A percentile compares a stretch with the other conserved stretches of the same genome.
Evolutionary conservation across 2,888 invertebrate species (phyloP).

Genomic region (Lomographa bimaculata): DNA sequence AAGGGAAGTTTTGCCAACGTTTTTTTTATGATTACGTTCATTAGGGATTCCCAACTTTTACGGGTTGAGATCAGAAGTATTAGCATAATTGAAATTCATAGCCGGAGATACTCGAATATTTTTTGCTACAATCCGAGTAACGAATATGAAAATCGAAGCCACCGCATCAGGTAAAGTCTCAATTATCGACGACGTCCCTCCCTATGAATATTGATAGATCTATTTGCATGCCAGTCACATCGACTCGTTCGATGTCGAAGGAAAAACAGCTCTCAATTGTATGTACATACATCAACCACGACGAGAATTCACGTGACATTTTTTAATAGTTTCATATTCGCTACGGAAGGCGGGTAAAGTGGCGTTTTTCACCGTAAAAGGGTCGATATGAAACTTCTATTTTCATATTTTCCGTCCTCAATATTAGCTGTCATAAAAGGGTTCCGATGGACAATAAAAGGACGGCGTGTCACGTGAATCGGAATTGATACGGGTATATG

Average conservation of each 20-base stretch:
- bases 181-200: slow-evolving; percentile 63
- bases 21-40: slow-evolving; percentile 30
- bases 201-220: slow-evolving; percentile 72
- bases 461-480: slow-evolving; percentile 17
- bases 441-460: slow-evolving; percentile 20
- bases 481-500: slow-evolving; percentile 13
- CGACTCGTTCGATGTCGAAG: slow-evolving; percentile 46
- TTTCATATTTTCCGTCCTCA: slow-evolving; percentile 21
- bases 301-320: slow-evolving; percentile 10
- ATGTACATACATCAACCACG: slow-evolving; percentile 27
- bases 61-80: slow-evolving; percentile 23
- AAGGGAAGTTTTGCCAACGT: slow-evolving; percentile 19
- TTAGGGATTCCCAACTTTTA: slow-evolving; percentile 25
- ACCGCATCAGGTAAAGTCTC: slow-evolving; percentile 59
- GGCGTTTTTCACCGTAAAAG: slow-evolving; percentile 20
- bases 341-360: slow-evolving; percentile 12
- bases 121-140: slow-evolving; percentile 35
- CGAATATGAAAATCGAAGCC: slow-evolving; percentile 55
- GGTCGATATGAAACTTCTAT: slow-evolving; percentile 17
- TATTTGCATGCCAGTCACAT: slow-evolving; percentile 65
- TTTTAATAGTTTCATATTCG: slow-evolving; percentile 28
- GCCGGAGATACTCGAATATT: slow-evolving; percentile 24
- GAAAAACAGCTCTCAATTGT: slow-evolving; percentile 40
- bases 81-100: slow-evolving; percentile 30
- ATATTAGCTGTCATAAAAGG: slow-evolving; percentile 24